phyloP scores from a whole-genome alignment of 2,113 vertebrate genomes.

The Cariama cristata region DNA sequence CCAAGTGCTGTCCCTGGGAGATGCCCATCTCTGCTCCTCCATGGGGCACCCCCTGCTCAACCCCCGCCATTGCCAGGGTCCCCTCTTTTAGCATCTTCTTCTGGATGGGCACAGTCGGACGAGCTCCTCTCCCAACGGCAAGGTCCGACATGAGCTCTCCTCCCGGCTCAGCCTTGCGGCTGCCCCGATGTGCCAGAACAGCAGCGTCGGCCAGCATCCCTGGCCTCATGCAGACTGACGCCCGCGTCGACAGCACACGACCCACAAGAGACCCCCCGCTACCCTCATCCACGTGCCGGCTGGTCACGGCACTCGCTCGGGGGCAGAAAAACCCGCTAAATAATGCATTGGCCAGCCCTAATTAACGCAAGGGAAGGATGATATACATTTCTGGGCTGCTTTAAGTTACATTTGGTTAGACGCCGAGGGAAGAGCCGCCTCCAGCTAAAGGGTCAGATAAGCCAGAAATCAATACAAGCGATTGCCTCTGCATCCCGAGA shows the following conservation, averaged over 20 bases:
- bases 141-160: fast-evolving
- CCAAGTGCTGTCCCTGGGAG: not conserved
- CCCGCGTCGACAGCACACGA: fast-evolving
- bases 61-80: too few relatives aligned
- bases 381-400: slow-evolving; percentile 63
- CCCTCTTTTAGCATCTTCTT: not conserved
- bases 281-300: not conserved
- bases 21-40: not conserved
- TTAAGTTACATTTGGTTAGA: slow-evolving; percentile 54
- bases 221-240: fast-evolving
- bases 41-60: not conserved
- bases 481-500: slow-evolving; percentile 44
- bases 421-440: slow-evolving; percentile 68
- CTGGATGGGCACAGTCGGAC: fast-evolving
- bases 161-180: not conserved
- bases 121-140: fast-evolving
- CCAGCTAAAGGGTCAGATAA: slow-evolving; percentile 73
- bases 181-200: fast-evolving
- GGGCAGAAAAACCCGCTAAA: slow-evolving; percentile 43
- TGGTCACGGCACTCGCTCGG: not conserved
- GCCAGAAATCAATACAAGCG: slow-evolving; percentile 65
- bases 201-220: fast-evolving
- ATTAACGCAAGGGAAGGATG: slow-evolving; percentile 23
- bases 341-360: slow-evolving; percentile 56
- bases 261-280: not conserved